Base-by-base conservation (phyloP, 2,797 vertebrate species). In the Numenius phaeopus region DNA sequence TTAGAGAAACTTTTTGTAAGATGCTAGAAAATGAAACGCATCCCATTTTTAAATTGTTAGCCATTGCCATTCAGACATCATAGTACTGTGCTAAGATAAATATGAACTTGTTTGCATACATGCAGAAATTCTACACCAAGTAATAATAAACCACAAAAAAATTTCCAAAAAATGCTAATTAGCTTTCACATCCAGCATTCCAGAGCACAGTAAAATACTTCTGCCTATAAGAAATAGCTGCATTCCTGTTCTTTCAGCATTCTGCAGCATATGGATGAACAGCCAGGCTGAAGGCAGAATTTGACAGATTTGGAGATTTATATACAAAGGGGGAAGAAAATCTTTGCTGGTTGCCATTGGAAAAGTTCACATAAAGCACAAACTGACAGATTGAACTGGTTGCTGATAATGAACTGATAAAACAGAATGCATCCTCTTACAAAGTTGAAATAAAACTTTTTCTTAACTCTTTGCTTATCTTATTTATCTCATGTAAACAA, bases 201-300 rank as follows among this genome's bases (percentile, higher is more conserved):
- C 82, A 91, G 62, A 82, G 34, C 58, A 73, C 26, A 69, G 40
- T 30, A 65, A 83, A 86, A 79, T 7, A 55, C 62, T 66, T 92
- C 44, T 82, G 37, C 44, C 54, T 76, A 9, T 44, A 76, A 83
- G 83, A 89, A 95, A 91, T 40, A 79, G 54, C 82, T 75, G 62
- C 65, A 54, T 72, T 85, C 34, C 54, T 0, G 9, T 79, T 82
- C 91, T 72, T 81, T 29, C 62, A 82, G 49, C 22, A 23, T 69
- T 62, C 83, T 81, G 83, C 46, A 91, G 80, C 94, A 97, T 94
- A 96, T 70, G 89, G 94, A 88, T 76, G 85, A 96, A 89, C 91
- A 94, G 85, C 54, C 66, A 95, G 57, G 91, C 94, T 89, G 93
- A 95, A 93, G 85, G 83, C 82, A 96, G 80, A 87, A 52, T 92